Conservation (phyloP, 2,888 invertebrate species). For the Antheraea assamensis region DNA sequence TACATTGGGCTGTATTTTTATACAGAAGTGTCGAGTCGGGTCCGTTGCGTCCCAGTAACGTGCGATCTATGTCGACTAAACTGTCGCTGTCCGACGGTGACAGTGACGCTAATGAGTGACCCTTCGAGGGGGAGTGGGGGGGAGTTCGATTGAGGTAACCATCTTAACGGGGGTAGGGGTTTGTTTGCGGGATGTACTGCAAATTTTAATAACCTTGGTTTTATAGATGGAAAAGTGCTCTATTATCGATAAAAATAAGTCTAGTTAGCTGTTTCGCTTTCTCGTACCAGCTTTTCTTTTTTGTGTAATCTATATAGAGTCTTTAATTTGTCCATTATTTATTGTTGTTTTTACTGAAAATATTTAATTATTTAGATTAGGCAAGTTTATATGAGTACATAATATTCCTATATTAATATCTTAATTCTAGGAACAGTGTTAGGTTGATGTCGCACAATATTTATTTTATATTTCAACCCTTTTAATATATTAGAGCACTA, state of each 20-base stretch:
- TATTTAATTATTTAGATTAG: no score
- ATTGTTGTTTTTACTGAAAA: no score
- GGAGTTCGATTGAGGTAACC: slow-evolving; percentile 18
- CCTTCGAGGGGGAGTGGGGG: slow-evolving; percentile 3
- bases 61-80: slow-evolving; percentile 11
- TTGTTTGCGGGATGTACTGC: not conserved
- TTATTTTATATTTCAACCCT: not conserved
- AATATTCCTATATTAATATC: no score
- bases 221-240: slow-evolving; percentile 5
- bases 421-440: no score
- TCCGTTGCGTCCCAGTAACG: not conserved
- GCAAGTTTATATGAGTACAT: no score
- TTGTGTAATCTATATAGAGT: no score
- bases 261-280: no score
- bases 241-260: not conserved
- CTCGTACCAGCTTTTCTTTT: no score
- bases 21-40: not conserved
- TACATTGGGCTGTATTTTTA: not conserved
- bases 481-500: not conserved
- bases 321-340: no score
- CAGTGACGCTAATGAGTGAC: slow-evolving; percentile 28
- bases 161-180: not conserved
- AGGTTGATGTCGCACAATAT: not conserved
- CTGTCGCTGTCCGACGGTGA: slow-evolving; percentile 34
- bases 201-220: not conserved